These are phyloP conservation scores for Suricata suricatta DNA, from an alignment of 2,113 vertebrate genomes.

Conservation along the genomic window DNA sequence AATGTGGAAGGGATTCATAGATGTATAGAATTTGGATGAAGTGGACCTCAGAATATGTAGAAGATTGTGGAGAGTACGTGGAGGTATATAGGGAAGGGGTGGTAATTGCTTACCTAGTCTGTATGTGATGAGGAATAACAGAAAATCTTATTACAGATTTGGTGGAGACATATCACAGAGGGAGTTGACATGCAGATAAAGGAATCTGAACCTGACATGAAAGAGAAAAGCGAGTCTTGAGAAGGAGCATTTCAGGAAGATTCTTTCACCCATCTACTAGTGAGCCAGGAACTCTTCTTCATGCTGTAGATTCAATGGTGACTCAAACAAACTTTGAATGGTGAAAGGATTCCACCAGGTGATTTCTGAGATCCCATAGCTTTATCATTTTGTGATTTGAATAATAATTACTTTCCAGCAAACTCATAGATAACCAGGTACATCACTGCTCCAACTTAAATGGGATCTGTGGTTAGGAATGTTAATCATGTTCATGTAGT, in stretches of 20 bases:
- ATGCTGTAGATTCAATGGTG: not conserved
- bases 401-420: not conserved
- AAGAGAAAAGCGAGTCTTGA: not conserved
- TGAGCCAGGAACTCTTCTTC: not conserved
- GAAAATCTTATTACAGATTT: not conserved
- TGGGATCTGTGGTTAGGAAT: not conserved
- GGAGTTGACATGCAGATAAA: not conserved
- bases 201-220: not conserved
- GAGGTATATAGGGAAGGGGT: not conserved
- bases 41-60: not conserved
- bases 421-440: not conserved
- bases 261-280: not conserved
- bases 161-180: not conserved
- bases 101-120: not conserved
- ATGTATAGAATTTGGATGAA: not conserved
- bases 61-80: not conserved
- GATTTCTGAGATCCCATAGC: not conserved
- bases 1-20: not conserved
- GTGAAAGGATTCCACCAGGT: not conserved
- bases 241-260: not conserved
- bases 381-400: conserved; percentile 17
- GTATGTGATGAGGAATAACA: not conserved
- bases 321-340: not conserved
- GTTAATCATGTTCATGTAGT: not conserved
- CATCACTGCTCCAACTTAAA: not conserved